These are phyloP conservation scores for Dreissena rostriformis DNA, from an alignment of 1,140 invertebrate species.

Conservation along the genomic window DNA sequence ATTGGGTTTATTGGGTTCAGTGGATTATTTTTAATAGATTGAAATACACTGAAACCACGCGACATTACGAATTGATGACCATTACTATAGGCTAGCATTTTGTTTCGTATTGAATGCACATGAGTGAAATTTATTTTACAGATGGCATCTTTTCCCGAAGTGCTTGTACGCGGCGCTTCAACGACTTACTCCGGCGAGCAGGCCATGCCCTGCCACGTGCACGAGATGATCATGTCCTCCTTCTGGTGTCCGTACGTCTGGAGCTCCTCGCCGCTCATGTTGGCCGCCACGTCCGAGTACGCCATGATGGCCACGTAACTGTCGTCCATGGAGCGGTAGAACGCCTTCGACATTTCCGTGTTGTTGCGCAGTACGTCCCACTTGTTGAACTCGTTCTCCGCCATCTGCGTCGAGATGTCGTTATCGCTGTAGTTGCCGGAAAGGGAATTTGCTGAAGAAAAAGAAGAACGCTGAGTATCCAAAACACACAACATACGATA, in stretches of 20 bases:
- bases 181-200: constrained; percentile 62
- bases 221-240: constrained; percentile 68
- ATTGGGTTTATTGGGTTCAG: too few relatives aligned
- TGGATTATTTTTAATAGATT: too few relatives aligned
- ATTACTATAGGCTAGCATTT: neutral
- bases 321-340: constrained; percentile 60
- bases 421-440: constrained; percentile 4
- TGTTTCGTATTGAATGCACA: neutral
- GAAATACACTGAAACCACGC: neutral
- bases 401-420: constrained; percentile 35
- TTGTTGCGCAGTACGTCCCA: constrained; percentile 65
- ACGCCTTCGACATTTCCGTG: constrained; percentile 41
- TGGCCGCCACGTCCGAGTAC: constrained; percentile 59
- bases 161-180: too few relatives aligned
- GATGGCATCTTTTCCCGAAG: too few relatives aligned
- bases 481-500: too few relatives aligned
- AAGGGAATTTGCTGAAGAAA: constrained; percentile 17
- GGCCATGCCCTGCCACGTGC: constrained; percentile 65
- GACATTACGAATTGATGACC: neutral
- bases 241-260: constrained; percentile 65
- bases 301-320: constrained; percentile 58
- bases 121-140: neutral
- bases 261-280: constrained; percentile 41
- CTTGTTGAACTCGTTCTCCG: constrained; percentile 64
- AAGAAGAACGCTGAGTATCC: neutral